Base-by-base conservation (phyloP, 2,797 vertebrate genomes). In the Phrynocephalus guinanensis region DNA sequence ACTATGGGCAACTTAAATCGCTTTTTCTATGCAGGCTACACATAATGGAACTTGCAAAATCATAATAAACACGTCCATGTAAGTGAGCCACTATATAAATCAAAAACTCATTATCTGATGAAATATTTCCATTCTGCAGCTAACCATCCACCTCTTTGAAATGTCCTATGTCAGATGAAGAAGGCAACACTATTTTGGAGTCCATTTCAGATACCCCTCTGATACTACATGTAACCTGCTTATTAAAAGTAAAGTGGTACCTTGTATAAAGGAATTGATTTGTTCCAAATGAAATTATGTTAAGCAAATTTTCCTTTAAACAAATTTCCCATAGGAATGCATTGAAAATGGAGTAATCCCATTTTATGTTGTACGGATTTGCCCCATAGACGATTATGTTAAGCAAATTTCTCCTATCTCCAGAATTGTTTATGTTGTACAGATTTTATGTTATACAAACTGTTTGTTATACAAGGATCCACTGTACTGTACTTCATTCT, bases 1-100 rank as follows among this genome's bases (percentile, higher is more conserved):
- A 38, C 78, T 89, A 76, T 87, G 86, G 75, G 86, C 89, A 93
- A 93, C 87, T 81, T 87, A 81, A 67, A 71, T 94, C 3, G 91
- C 88, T 79, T 68, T 38, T 91, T 93, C 79, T 63, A 93, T 80
- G 71, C 91, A 66, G 18, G 88, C 92, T 90, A 44, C 91, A 52
- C 80, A 93, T 26, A 89, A 88, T 0, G 7, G 24, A 16, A 26
- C 28, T 85, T 67, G 90, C 56, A 4, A 79, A 22, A 86, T 66
- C 73, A 85, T 85, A 82, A 90, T 85, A 83, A 90, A 89, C 5
- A 63, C 10, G 70, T 33, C 63, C 48, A 83, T 0, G 52, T 66
- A 91, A 38, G 71, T 3, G 44, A 88, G 70, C 83, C 3, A 6
- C 8, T 0, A 26, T 0, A 56, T 0, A 2, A 15, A 68, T 24